Evolutionary conservation across 2,113 vertebrate genomes (phyloP), one percentile per base, ranked within the genome.

Genomic region (Sinocyclocheilus rhinocerous): DNA sequence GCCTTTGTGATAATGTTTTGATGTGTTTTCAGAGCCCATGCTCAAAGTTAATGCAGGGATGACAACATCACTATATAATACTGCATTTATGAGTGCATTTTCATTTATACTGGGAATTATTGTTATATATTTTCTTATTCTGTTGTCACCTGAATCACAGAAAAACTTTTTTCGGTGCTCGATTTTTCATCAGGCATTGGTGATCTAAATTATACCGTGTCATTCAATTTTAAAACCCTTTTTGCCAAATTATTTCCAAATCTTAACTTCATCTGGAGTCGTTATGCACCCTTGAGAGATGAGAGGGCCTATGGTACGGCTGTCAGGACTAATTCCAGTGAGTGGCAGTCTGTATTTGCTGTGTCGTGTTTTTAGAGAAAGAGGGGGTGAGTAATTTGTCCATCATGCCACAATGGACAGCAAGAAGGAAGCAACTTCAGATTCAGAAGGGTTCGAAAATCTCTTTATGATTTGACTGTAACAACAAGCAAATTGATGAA

Each of bases 141-240:
- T 76, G 72, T 48, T 75, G 52, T 52, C 48, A 24, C 11, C 24
- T 76, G 13, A 33, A 77, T 33, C 7, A 26, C 26, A 29, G 15
- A 33, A 76, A 26, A 24, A n/a, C 13, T 26, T n/a, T 24, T 45
- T 63, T 9, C 12, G 4, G 4, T 65, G 11, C 8, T 65, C n/a
- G 33, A 15, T 7, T 42, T 16, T 65, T 26, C 39, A n/a, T 24
- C n/a, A 12, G 6, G n/a, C 57, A 48, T 65, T 36, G 52, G 29
- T 80, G 42, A 69, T 75, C 69, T 13, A 42, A 76, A 70, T 57
- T 15, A 61, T 1, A 59, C 33, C 57, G 33, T 87, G 73, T 85
- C 78, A 76, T 83, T 73, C 80, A 86, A 88, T 89, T 88, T 86
- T 26, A 81, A 85, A 83, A 83, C n/a, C 73, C 82, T 85, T 90